These are phyloP conservation scores for Pygoscelis antarcticus DNA, from an alignment of 2,113 vertebrate species.

Conservation along the genomic window DNA sequence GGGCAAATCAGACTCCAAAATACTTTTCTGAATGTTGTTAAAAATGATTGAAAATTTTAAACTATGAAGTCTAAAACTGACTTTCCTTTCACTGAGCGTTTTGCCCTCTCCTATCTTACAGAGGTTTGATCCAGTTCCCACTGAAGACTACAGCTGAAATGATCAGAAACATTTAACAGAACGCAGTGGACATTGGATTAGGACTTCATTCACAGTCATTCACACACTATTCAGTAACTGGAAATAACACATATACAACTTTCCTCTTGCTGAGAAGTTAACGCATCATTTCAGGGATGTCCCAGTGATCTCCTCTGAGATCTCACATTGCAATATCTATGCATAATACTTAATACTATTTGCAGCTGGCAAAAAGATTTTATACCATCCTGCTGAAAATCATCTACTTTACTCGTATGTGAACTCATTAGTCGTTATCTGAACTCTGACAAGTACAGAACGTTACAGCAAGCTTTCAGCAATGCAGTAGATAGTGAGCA, in stretches of 20 bases:
- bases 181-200: neutral
- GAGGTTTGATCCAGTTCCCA: neutral
- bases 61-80: neutral
- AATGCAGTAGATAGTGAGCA: neutral
- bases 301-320: neutral
- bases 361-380: neutral
- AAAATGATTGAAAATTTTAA: neutral
- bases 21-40: neutral
- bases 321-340: neutral
- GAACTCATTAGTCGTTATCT: neutral
- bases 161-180: neutral
- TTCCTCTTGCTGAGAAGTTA: neutral
- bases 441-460: neutral
- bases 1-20: neutral
- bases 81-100: neutral
- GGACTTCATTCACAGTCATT: neutral
- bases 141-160: neutral
- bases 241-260: neutral
- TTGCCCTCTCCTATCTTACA: neutral
- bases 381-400: neutral
- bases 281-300: neutral
- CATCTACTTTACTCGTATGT: rapidly evolving
- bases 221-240: neutral
- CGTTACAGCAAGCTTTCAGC: neutral
- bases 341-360: neutral